Percentiles rank a stretch among this genome's conserved stretches.
Evolutionary conservation across 2,797 vertebrate species (phyloP).

Genomic region (Falco novaeseelandiae): DNA sequence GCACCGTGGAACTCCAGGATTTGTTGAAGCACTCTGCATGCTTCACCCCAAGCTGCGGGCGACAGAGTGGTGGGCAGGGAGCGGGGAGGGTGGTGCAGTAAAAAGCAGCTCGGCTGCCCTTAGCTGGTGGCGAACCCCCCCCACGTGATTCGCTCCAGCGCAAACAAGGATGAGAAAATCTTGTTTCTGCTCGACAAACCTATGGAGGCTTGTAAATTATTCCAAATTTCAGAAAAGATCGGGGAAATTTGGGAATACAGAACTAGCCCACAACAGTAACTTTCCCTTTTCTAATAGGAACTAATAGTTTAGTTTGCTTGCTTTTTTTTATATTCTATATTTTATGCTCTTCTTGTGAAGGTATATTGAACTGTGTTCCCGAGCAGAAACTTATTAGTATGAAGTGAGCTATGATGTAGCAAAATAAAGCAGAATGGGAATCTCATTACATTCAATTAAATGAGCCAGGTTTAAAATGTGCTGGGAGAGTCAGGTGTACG

Average conservation of each 20-base stretch:
- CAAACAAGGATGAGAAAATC: neutral
- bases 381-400: neutral
- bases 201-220: neutral
- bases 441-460: neutral
- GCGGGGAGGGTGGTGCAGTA: neutral
- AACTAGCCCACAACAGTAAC: neutral
- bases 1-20: neutral
- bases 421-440: neutral
- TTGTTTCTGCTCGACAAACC: neutral
- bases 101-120: neutral
- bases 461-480: neutral
- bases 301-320: neutral
- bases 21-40: neutral
- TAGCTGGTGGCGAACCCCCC: neutral
- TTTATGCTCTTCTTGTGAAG: neutral
- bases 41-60: neutral
- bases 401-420: neutral
- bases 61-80: neutral
- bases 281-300: neutral
- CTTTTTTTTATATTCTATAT: neutral
- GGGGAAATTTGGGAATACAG: neutral
- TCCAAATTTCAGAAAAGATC: neutral
- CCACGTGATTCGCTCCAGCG: fast-evolving
- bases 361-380: neutral
- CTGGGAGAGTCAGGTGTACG: neutral